Conservation (phyloP, 2,113 vertebrate genomes). For the Seriola aureovittata region DNA sequence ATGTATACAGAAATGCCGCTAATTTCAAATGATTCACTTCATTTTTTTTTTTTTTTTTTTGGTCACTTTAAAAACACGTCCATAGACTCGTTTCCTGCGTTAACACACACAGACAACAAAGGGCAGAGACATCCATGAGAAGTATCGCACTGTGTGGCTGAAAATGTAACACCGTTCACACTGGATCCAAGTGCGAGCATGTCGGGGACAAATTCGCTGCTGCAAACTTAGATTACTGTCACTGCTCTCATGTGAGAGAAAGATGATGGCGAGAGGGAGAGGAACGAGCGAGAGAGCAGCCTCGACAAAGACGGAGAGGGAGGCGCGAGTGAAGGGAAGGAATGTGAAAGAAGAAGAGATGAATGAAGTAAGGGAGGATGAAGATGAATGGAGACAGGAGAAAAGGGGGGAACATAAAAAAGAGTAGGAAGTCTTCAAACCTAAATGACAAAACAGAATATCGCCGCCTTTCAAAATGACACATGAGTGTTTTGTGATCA, state of each 20-base stretch:
- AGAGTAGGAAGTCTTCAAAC: neutral
- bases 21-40: no score
- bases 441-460: neutral
- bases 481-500: neutral
- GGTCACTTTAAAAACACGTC: neutral
- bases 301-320: neutral
- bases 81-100: no score
- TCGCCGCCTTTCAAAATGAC: neutral
- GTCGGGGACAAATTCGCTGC: neutral
- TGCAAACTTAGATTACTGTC: neutral
- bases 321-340: neutral
- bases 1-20: no score
- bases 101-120: constrained; percentile 3
- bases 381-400: neutral
- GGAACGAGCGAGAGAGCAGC: neutral
- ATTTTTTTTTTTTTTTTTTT: no score
- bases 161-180: neutral
- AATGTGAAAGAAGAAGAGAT: neutral
- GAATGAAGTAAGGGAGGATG: neutral
- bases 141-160: neutral
- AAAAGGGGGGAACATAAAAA: neutral
- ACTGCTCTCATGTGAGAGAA: neutral
- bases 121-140: neutral
- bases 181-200: neutral
- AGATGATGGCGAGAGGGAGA: neutral